These are phyloP conservation scores for Drosophila hawaiiensis DNA, from an alignment of 2,888 invertebrate genomes.

Conservation along the genomic window DNA sequence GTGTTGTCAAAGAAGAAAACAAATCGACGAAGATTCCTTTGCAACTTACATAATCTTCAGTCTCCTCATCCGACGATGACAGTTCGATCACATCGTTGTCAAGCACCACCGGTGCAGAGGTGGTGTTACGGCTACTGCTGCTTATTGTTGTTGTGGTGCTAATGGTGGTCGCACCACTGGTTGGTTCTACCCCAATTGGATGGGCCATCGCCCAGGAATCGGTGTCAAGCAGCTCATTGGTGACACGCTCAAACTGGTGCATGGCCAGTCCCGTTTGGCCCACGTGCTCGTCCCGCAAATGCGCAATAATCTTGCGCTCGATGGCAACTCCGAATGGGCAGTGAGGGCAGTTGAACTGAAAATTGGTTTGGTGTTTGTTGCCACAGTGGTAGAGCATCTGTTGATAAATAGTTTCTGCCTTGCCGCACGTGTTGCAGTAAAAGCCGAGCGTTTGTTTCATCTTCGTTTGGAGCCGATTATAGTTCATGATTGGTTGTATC, in stretches of 20 bases:
- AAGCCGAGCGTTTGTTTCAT: conserved; percentile 70
- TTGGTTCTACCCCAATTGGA: conserved; percentile 67
- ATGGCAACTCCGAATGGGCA: conserved; percentile 87
- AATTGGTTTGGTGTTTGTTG: conserved; percentile 87
- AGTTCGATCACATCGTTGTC: conserved; percentile 28
- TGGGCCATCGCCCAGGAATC: conserved; percentile 84
- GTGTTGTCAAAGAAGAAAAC: background rate
- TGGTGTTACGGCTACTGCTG: background rate
- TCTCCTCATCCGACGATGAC: conserved; percentile 52
- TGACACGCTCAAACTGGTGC: conserved; percentile 84
- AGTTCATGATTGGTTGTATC: conserved; percentile 38
- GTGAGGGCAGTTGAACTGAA: conserved; percentile 90
- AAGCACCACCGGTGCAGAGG: too few relatives aligned
- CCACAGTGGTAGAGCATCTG: conserved; percentile 61
- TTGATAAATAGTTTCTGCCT: conserved; percentile 19
- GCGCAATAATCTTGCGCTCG: conserved; percentile 59
- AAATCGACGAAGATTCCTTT: background rate
- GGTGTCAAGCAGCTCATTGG: conserved; percentile 39
- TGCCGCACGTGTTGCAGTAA: conserved; percentile 41
- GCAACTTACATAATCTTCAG: conserved; percentile 3
- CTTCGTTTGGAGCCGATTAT: conserved; percentile 20
- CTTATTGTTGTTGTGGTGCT: background rate
- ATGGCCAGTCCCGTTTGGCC: conserved; percentile 86
- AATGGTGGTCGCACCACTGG: background rate
- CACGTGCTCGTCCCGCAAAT: conserved; percentile 45